Percentiles rank a stretch among this genome's conserved stretches.
phyloP scores from a whole-genome alignment of 2,113 vertebrate species.

The Abramis brama region DNA sequence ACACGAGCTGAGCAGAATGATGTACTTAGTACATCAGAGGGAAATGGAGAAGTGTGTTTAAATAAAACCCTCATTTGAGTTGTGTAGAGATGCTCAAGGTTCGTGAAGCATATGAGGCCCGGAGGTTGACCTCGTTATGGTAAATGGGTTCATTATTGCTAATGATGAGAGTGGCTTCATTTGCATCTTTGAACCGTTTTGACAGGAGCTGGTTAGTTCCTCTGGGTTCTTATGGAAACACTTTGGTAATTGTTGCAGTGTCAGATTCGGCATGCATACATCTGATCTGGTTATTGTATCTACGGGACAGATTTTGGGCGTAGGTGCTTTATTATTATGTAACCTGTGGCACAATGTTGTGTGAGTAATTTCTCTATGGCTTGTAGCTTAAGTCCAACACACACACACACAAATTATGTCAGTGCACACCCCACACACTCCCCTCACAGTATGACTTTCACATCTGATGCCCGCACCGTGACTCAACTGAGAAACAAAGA shows the following conservation, averaged over 20 bases:
- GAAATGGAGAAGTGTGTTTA: not conserved
- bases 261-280: not conserved
- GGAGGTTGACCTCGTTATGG: constrained; percentile 8
- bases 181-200: constrained; percentile 34
- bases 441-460: not conserved
- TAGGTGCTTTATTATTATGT: not conserved
- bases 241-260: not conserved
- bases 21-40: not conserved
- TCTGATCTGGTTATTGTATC: not conserved
- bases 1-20: not conserved
- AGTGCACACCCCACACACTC: constrained; percentile 1
- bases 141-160: constrained; percentile 38
- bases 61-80: not conserved
- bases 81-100: not conserved
- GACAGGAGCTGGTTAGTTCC: constrained; percentile 5
- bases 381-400: not conserved
- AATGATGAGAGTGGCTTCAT: constrained; percentile 29
- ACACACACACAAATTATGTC: constrained; percentile 33
- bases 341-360: not conserved
- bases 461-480: constrained; percentile 25
- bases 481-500: constrained; percentile 23
- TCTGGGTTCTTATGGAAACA: constrained; percentile 5
- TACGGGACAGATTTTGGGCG: not conserved
- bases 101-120: not conserved
- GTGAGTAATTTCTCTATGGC: not conserved